These are phyloP conservation scores for Ovis canadensis DNA, from an alignment of 2,113 vertebrate species.

Conservation along the genomic window DNA sequence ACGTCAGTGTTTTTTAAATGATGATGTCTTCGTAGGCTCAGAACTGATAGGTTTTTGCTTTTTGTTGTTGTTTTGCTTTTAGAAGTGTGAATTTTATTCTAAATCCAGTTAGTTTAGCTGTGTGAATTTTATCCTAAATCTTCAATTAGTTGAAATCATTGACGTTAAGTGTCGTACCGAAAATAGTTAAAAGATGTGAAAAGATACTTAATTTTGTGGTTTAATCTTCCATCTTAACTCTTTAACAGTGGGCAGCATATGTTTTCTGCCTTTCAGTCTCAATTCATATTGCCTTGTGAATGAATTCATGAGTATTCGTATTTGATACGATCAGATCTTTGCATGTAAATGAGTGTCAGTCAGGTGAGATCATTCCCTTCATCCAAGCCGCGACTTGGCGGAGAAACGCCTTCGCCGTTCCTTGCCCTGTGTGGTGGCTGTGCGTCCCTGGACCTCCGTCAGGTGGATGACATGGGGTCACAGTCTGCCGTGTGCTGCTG, in stretches of 20 bases:
- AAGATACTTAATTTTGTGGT: background rate
- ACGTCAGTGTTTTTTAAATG: background rate
- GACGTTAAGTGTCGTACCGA: background rate
- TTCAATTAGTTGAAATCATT: background rate
- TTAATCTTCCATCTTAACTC: background rate
- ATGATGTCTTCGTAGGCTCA: background rate
- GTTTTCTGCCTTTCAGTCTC: background rate
- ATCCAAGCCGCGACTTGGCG: background rate
- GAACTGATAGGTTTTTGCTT: background rate
- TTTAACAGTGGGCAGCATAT: background rate
- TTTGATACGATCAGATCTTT: background rate
- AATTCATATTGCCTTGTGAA: background rate
- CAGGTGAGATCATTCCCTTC: background rate
- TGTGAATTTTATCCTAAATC: constrained; percentile 38
- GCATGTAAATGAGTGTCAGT: background rate
- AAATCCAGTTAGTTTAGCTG: background rate
- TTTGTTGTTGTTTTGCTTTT: background rate
- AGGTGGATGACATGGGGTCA: background rate
- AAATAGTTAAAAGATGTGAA: background rate
- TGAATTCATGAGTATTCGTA: background rate
- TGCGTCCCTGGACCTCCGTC: background rate
- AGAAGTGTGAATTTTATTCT: constrained; percentile 25
- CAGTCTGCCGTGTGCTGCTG: background rate
- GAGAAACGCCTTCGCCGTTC: background rate
- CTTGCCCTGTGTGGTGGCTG: background rate